A percentile compares a stretch with the other conserved stretches of the same genome.
Evolutionary conservation across 2,888 invertebrate genomes (phyloP).

Genomic region (Idaea aversata): DNA sequence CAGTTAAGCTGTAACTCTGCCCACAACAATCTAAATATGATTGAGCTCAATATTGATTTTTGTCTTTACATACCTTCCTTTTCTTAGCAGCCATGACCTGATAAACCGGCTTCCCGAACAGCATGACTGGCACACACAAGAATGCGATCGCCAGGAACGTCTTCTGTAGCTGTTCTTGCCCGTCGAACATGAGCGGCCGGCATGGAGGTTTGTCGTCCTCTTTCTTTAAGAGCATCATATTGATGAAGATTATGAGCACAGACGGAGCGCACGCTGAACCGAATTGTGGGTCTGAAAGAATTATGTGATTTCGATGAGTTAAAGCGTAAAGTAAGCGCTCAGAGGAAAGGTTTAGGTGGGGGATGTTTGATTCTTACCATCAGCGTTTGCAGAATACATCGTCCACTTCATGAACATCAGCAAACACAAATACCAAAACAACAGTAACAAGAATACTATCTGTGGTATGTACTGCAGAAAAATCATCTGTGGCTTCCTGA

Average conservation of each 20-base stretch:
- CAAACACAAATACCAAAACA: constrained; percentile 85
- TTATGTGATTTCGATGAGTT: no score
- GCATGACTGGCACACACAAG: constrained; percentile 87
- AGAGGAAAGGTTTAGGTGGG: not conserved
- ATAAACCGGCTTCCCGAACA: constrained; percentile 88
- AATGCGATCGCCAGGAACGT: constrained; percentile 83
- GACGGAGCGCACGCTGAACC: constrained; percentile 86
- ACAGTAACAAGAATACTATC: constrained; percentile 82
- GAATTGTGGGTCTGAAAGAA: constrained; percentile 56
- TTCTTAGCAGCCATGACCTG: constrained; percentile 72
- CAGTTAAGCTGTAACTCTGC: no score
- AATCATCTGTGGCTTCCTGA: constrained; percentile 70
- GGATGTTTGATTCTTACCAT: constrained; percentile 40
- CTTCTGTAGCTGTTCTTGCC: constrained; percentile 81
- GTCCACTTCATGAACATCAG: constrained; percentile 87
- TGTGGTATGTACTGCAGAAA: constrained; percentile 86
- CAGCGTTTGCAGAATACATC: constrained; percentile 69
- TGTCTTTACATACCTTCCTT: constrained; percentile 44
- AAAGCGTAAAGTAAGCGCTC: not conserved
- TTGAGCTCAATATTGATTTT: not conserved
- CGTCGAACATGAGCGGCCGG: constrained; percentile 80
- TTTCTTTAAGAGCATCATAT: constrained; percentile 86
- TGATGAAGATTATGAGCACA: constrained; percentile 89
- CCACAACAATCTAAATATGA: no score
- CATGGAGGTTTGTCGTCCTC: constrained; percentile 68